Evolutionary conservation across 2,888 invertebrate species (phyloP).

Genomic region (Acheta domesticus): DNA sequence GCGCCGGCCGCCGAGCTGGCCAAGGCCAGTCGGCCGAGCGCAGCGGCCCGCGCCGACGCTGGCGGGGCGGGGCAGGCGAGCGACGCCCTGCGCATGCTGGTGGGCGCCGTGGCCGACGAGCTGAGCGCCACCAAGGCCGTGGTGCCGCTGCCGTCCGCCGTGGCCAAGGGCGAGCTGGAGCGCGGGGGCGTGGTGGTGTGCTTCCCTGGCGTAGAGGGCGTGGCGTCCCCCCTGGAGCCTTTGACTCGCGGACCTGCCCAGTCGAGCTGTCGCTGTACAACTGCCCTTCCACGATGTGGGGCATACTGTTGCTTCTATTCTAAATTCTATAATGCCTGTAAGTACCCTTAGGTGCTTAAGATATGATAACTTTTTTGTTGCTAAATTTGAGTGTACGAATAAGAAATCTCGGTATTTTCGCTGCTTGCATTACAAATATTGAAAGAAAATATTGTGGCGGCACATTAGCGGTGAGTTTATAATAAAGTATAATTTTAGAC

Average conservation of each 20-base stretch:
- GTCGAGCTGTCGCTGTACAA: conserved; percentile 56
- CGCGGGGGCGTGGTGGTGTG: neutral
- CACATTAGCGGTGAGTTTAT: too few relatives aligned
- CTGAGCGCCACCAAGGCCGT: neutral
- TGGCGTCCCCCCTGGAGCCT: conserved; percentile 54
- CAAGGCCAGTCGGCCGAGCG: conserved; percentile 45
- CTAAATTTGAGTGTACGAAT: too few relatives aligned
- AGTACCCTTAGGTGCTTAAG: neutral
- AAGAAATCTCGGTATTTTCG: too few relatives aligned
- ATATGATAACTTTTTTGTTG: too few relatives aligned
- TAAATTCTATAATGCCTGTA: conserved; percentile 44
- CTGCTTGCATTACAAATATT: too few relatives aligned
- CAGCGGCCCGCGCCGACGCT: conserved; percentile 55
- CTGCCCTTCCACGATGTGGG: conserved; percentile 48
- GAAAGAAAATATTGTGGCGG: too few relatives aligned
- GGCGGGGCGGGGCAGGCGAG: conserved; percentile 45
- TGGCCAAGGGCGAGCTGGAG: neutral
- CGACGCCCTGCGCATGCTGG: neutral
- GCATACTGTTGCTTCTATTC: conserved; percentile 53
- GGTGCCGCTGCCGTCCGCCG: neutral
- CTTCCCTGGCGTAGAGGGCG: conserved; percentile 44
- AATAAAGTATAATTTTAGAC: too few relatives aligned
- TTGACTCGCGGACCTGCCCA: conserved; percentile 53
- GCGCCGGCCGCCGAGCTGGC: neutral
- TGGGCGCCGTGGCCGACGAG: neutral